Base-by-base conservation (phyloP, 2,888 invertebrate genomes). In the Galerucella nymphaeae region DNA sequence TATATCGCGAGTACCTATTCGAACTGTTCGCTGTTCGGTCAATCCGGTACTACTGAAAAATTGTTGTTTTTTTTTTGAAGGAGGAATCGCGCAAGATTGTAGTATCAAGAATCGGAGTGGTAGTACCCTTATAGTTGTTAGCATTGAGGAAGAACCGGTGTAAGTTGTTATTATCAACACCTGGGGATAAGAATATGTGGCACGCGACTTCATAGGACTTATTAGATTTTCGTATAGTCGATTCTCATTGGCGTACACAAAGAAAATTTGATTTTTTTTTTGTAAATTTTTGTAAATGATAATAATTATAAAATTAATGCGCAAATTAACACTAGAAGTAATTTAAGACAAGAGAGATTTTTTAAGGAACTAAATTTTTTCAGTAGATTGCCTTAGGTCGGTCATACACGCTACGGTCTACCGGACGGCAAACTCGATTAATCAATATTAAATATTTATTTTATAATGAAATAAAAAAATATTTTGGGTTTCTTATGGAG, bases 151-250 rank as follows among this genome's bases (percentile, higher is more conserved):
- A 23, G 70, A 65, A 59, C 66, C 64, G 66, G 58, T 63, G 67
- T 48, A 59, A 30, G 23, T 23, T 23, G 2, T 64, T 67, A 57
- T 57, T 48, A 38, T 66, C 38, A 71, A 70, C 74, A 74, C 71
- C 74, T 71, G 74, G 73, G 59, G 41, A 64, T 70, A 63, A 57
- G 45, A 64, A 64, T 65, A 65, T 71, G 70, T 42, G 74, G 71
- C 74, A 74, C 74, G 74, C 74, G 74, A 71, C 74, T 13, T 58
- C 2, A 10, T 53, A 38, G 14, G 5, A 59, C 16, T 59, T 30
- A 59, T 59, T 23, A 59, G 38, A 38, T 59, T 59, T 30, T 14
- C 2, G 8, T 38, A 59, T 53, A 16, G 45, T 45, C 45, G 45
- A 14, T 45, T n/a, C 3, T 2, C 53, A 53, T 16, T 6, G 16